phyloP scores from a whole-genome alignment of 2,113 vertebrate species.

The Phyllopteryx taeniolatus region DNA sequence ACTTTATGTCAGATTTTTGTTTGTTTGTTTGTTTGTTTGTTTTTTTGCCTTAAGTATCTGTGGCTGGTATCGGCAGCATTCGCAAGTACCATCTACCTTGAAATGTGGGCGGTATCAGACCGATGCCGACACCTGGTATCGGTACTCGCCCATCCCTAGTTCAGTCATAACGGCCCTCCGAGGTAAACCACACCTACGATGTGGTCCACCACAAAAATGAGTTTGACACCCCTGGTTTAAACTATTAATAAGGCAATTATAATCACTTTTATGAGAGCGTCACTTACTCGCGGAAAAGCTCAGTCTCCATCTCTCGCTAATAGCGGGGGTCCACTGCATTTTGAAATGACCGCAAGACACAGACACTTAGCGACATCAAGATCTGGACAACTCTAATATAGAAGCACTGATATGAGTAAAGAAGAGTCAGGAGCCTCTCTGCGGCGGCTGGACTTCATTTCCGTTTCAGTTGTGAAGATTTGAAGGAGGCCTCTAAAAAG shows the following conservation, averaged over 20 bases:
- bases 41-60: too few relatives aligned
- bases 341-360: slow-evolving; percentile 38
- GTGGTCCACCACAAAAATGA: too few relatives aligned
- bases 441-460: slow-evolving; percentile 38
- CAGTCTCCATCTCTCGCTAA: background rate
- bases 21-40: too few relatives aligned
- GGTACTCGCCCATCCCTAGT: too few relatives aligned
- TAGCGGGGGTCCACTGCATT: background rate
- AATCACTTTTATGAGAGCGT: background rate
- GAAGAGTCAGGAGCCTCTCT: slow-evolving; percentile 3
- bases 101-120: too few relatives aligned
- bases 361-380: slow-evolving; percentile 32
- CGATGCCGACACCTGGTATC: too few relatives aligned
- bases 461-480: slow-evolving; percentile 35
- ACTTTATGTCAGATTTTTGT: too few relatives aligned
- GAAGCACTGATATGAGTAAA: background rate
- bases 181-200: too few relatives aligned
- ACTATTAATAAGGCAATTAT: background rate
- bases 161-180: too few relatives aligned
- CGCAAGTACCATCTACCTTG: too few relatives aligned
- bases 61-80: too few relatives aligned
- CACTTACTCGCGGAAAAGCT: background rate
- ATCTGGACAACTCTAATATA: slow-evolving; percentile 40
- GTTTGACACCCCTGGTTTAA: too few relatives aligned
- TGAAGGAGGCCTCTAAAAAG: slow-evolving; percentile 83